Evolutionary conservation across 2,888 invertebrate species (phyloP).

Genomic region (Galerucella pusilla): DNA sequence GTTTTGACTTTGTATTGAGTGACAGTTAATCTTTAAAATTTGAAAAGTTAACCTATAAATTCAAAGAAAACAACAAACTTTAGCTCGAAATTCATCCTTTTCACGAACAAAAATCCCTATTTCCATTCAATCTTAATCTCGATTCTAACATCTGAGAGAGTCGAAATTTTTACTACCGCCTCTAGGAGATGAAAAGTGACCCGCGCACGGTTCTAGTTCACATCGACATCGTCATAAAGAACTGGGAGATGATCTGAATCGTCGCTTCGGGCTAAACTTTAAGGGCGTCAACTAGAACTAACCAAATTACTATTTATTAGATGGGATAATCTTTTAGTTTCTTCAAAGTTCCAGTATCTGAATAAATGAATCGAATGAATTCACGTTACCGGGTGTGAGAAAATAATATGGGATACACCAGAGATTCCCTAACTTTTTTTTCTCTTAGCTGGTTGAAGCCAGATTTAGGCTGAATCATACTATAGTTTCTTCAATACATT

Average conservation of each 20-base stretch:
- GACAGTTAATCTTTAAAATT: too few species aligned
- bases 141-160: neutral
- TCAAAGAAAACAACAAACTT: too few species aligned
- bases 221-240: slow-evolving; percentile 16
- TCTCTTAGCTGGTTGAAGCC: too few species aligned
- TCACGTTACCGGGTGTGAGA: neutral
- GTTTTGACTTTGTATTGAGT: too few species aligned
- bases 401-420: too few species aligned
- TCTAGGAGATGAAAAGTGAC: slow-evolving; percentile 13
- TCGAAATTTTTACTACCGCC: neutral
- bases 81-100: too few species aligned
- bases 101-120: too few species aligned
- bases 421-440: too few species aligned
- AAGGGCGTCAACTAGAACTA: slow-evolving; percentile 28
- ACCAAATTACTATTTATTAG: slow-evolving; percentile 33
- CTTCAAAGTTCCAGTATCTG: neutral
- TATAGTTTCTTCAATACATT: too few species aligned
- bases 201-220: slow-evolving; percentile 16
- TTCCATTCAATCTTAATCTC: slow-evolving; percentile 9
- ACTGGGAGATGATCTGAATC: slow-evolving; percentile 23
- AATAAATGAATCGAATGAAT: slow-evolving; percentile 10
- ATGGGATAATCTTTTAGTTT: slow-evolving; percentile 19
- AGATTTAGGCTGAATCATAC: too few species aligned
- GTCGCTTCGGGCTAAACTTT: slow-evolving; percentile 20
- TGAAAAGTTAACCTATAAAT: too few species aligned